Percentiles rank a stretch among this genome's conserved stretches.
phyloP scores from a whole-genome alignment of 2,797 vertebrate genomes.

The Gymnothorax reevesii region DNA sequence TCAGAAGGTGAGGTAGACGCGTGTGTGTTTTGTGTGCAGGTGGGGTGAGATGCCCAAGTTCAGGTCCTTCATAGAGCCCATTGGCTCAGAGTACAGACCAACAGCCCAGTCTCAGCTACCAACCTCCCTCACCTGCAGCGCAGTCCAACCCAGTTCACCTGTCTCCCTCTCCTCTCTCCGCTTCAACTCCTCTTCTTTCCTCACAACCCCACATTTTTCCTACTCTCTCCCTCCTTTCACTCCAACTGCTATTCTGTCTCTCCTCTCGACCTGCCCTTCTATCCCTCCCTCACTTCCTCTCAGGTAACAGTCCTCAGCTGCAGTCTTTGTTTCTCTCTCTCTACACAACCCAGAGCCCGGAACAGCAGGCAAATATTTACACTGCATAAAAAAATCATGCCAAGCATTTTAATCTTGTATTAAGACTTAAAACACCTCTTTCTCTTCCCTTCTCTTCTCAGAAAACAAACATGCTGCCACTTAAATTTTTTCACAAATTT shows the following conservation, averaged over 20 bases:
- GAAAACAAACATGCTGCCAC: no score
- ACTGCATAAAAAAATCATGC: no score
- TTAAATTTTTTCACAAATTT: no score
- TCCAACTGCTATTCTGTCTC: neutral
- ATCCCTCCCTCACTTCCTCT: neutral
- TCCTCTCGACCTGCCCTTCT: neutral
- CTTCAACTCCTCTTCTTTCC: neutral
- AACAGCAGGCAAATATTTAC: conserved; percentile 75
- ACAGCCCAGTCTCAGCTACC: neutral
- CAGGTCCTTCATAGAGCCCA: conserved; percentile 20
- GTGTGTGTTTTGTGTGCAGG: neutral
- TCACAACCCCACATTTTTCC: neutral
- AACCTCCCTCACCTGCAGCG: neutral
- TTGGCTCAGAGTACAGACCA: neutral
- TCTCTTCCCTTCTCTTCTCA: no score
- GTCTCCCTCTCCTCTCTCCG: neutral
- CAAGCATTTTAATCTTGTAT: no score
- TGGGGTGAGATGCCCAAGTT: conserved; percentile 12
- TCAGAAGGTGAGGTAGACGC: neutral
- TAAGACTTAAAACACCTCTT: no score
- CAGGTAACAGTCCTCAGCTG: conserved; percentile 67
- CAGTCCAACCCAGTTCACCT: neutral
- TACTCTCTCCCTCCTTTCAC: neutral
- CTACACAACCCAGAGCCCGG: conserved; percentile 57
- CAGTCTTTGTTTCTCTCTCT: conserved; percentile 64